Conservation (phyloP, 53 echinoderm and acorn worm genomes). For the Temnopleurus reevesii region DNA sequence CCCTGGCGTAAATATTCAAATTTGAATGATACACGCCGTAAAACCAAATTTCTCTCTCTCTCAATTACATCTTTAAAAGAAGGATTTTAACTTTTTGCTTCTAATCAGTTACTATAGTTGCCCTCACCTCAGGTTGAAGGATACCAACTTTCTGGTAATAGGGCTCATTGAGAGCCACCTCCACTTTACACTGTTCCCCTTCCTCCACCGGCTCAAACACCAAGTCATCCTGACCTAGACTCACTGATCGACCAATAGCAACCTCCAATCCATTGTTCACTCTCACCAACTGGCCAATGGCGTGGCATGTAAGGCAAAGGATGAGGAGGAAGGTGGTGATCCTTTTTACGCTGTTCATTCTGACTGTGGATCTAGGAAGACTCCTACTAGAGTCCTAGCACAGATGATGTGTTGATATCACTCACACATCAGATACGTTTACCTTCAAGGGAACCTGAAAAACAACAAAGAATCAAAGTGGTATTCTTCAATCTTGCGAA, state of each 20-base stretch:
- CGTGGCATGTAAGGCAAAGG: background rate
- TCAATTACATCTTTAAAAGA: too few relatives aligned
- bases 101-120: too few relatives aligned
- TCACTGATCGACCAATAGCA: constrained; percentile 85
- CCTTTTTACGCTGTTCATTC: constrained; percentile 2
- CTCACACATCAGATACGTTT: background rate
- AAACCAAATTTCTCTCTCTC: too few relatives aligned
- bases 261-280: constrained; percentile 85
- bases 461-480: background rate
- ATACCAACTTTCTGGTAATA: constrained; percentile 86
- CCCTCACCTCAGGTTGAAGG: constrained; percentile 91
- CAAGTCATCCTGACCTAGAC: constrained; percentile 71
- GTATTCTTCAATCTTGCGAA: background rate
- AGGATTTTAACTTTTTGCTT: too few relatives aligned
- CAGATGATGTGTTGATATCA: background rate
- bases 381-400: background rate
- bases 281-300: constrained; percentile 87
- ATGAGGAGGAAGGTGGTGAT: constrained; percentile 48
- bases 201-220: constrained; percentile 69
- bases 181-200: constrained; percentile 85
- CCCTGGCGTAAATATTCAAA: too few relatives aligned
- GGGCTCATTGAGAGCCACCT: constrained; percentile 87
- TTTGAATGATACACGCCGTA: too few relatives aligned
- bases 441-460: background rate
- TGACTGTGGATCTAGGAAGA: constrained; percentile 17